Evolutionary conservation across 1,140 invertebrate species (phyloP), one percentile per base, ranked within the genome.

Genomic region (Drosophila ficusphila): DNA sequence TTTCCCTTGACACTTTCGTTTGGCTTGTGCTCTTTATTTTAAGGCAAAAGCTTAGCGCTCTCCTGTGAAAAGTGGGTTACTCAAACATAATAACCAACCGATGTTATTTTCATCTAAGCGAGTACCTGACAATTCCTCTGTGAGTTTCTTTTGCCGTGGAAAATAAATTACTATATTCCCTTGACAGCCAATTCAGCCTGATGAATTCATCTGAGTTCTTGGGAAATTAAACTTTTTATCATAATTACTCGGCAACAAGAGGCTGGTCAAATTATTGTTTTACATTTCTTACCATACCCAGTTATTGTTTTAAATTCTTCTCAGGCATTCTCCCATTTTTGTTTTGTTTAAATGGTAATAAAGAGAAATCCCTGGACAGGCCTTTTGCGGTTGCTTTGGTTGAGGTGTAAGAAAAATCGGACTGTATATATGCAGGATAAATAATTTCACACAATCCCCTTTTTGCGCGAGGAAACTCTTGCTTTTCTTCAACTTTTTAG

Each of bases 391-490:
- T n/a, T n/a, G n/a, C 29, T 42, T 47, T 27, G 27, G 31, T 36
- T 6, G 19, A 31, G 19, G 41, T 11, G 14, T 4, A 60, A 12
- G 47, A 39, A 33, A 39, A 72, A 47, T 67, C 44, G n/a, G 48
- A 34, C 14, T 5, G 1, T 31, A 31, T 31, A 31, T 75, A 71
- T 60, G 38, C 64, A 74, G 58, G 65, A 65, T 75, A 76, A 78
- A 79, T 75, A 74, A 74, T 69, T 64, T 77, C 71, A 64, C 69
- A 74, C 69, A 64, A 77, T 79, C 58, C 62, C 74, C 71, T 67
- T 72, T 73, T n/a, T n/a, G n/a, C n/a, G 19, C 36, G n/a, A 12
- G 52, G 51, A 54, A 79, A 71, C 60, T 79, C 71, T 75, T 62
- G 46, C 64, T 57, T 74, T 76, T 57, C 60, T 47, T 69, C 53